phyloP scores from a whole-genome alignment of 2,797 vertebrate genomes.

The Pantherophis vulpinus region DNA sequence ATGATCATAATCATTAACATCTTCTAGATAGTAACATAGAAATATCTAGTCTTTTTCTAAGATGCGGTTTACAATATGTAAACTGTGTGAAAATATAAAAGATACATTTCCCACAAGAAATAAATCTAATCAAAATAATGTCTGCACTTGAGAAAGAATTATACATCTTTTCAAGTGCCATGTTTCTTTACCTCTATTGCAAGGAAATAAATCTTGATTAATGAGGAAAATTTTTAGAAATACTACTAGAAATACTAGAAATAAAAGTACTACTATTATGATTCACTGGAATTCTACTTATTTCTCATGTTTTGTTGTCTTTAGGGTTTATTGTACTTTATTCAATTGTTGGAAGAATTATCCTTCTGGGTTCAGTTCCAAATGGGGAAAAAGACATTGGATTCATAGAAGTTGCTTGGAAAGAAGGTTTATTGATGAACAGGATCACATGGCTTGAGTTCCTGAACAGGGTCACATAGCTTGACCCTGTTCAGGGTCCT shows the following conservation, averaged over 20 bases:
- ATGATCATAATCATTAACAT: background rate
- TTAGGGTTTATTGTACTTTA: background rate
- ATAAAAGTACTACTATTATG: background rate
- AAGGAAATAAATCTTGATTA: background rate
- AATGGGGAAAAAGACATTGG: too few species aligned
- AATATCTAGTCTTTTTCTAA: background rate
- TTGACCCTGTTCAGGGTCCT: too few species aligned
- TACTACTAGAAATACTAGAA: too few species aligned
- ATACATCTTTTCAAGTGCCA: background rate
- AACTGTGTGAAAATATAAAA: background rate
- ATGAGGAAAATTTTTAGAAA: background rate
- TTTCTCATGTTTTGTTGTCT: background rate
- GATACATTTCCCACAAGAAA: background rate
- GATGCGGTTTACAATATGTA: background rate
- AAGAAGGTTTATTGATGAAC: too few species aligned
- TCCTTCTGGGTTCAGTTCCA: too few species aligned
- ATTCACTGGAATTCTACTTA: background rate
- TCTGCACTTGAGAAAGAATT: background rate
- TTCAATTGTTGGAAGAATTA: background rate
- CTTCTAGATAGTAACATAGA: background rate
- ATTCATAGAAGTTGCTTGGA: too few species aligned
- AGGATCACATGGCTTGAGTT: too few species aligned
- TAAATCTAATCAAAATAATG: background rate
- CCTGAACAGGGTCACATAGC: too few species aligned
- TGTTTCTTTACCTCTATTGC: background rate